Evolutionary conservation across 2,797 vertebrate species (phyloP), one percentile per base, ranked within the genome.

Genomic region (Onychomys arenicola): DNA sequence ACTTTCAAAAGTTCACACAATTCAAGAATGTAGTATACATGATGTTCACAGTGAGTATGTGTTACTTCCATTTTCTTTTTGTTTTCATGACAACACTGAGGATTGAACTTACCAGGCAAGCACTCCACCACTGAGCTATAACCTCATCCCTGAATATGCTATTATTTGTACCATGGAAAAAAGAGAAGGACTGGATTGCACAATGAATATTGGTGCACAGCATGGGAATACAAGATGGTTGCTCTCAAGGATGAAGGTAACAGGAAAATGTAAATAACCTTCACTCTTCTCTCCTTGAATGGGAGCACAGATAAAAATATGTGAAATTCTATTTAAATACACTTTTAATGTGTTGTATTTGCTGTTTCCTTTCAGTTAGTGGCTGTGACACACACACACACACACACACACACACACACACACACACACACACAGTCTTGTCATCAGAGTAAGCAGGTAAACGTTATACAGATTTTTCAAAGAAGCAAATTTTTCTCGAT

Each of bases 201-300:
- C 69, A 92, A 83, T 67, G 91, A 83, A 71, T 91, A 40, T 5
- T 86, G 63, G 27, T 86, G 2, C 8, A n/a, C 23, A 46, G 19
- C 63, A 86, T 69, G 83, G 43, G 52, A 85, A 49, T 23, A 25
- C 11, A 52, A 49, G 34, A 21, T 55, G 55, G 21, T 27, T 61
- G 71, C 6, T 75, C 37, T 95, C 37, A 73, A 34, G 37, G 14
- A 84, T 61, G 23, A 96, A 94, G 49, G 37, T 63, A 89, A 93
- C 27, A 94, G 78, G 59, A 71, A 27, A 95, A 71, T 81, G 34
- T 16, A 84, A 77, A 87, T 16, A 6, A 37, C 59, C 17, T 86
- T 0, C 1, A 61, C 10, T 71, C 65, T 77, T 89, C 19, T 67
- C 40, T 32, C 32, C 16, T 78, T 40, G 34, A 17, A 83, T 87